Conservation (phyloP, 1,140 invertebrate species). For the Octopus sinensis region DNA sequence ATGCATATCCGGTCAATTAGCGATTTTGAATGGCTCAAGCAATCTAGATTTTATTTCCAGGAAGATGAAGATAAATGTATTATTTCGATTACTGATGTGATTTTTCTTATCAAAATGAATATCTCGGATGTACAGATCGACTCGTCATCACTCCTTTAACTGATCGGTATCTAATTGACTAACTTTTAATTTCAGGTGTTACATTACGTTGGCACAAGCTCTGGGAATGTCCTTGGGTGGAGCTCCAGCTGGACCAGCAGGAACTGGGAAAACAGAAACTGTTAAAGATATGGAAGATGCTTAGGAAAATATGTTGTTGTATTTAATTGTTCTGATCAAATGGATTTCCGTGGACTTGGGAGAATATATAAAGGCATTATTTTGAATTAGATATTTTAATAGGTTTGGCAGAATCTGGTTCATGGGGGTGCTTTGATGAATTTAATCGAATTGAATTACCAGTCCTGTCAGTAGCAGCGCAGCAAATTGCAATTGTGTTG, state of each 20-base stretch:
- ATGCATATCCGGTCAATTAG: conserved; percentile 61
- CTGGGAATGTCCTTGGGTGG: conserved; percentile 94
- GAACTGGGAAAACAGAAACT: conserved; percentile 95
- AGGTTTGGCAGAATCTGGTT: conserved; percentile 89
- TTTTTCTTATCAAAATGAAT: conserved; percentile 95
- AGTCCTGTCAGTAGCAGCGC: conserved; percentile 91
- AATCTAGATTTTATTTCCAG: conserved; percentile 94
- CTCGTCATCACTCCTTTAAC: conserved; percentile 94
- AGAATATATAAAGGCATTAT: conserved; percentile 78
- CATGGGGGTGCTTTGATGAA: conserved; percentile 95
- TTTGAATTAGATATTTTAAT: no score
- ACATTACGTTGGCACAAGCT: conserved; percentile 92
- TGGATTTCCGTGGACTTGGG: conserved; percentile 91
- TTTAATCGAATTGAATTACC: conserved; percentile 95
- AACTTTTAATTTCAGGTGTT: conserved; percentile 86
- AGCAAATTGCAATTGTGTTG: conserved; percentile 89
- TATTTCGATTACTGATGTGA: conserved; percentile 92
- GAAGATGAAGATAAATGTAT: conserved; percentile 88
- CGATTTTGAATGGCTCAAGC: conserved; percentile 96
- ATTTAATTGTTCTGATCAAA: conserved; percentile 97
- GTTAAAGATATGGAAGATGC: conserved; percentile 98
- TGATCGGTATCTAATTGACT: conserved; percentile 81
- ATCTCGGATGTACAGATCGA: conserved; percentile 91
- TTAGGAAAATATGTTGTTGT: conserved; percentile 93
- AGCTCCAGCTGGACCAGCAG: conserved; percentile 89